Evolutionary conservation across 2,888 invertebrate species (phyloP), one percentile per base, ranked within the genome.

Genomic region (Tachina lurida): DNA sequence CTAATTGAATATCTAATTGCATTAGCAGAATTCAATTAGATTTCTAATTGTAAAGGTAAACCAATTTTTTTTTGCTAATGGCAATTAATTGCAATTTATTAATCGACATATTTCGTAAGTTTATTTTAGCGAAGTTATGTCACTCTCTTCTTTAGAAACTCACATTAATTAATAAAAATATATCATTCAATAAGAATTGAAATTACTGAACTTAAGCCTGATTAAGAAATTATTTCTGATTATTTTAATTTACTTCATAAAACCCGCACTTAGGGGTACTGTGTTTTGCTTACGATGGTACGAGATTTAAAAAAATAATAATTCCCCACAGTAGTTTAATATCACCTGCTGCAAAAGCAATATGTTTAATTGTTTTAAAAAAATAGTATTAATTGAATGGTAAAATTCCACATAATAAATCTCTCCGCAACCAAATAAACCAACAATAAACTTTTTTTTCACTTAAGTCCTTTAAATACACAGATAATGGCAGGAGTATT

Each of bases 341-440:
- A n/a, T 62, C 70, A 71, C 63, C 52, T 79, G 63, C 56, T 54
- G 56, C 22, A 39, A 19, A 22, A 43, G 65, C 39, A 65, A 73
- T 65, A 47, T 22, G 71, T 56, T 56, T 62, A 62, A 73, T 79
- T 63, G n/a, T 63, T 79, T 63, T 63, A 12, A 56, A 63, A 73
- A 80, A 84, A 76, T 75, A 67, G 60, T 45, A 71, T 80, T 76
- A 80, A 84, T 80, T 80, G 71, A 84, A 80, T 65, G 63, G 60
- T 47, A 65, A 73, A 76, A 73, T 15, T 62, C 84, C 84, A 45
- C 84, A 78, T 39, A 84, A 84, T 71, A 80, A 80, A 78, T 78
- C 80, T 71, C 43, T 71, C 52, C 67, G 43, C 41, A 67, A 80
- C 76, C 84, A 71, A 76, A 76, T 52, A 52, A 62, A 67, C 60